These are phyloP conservation scores for Mixornis gularis DNA, from an alignment of 2,113 vertebrate genomes.

Conservation along the genomic window DNA sequence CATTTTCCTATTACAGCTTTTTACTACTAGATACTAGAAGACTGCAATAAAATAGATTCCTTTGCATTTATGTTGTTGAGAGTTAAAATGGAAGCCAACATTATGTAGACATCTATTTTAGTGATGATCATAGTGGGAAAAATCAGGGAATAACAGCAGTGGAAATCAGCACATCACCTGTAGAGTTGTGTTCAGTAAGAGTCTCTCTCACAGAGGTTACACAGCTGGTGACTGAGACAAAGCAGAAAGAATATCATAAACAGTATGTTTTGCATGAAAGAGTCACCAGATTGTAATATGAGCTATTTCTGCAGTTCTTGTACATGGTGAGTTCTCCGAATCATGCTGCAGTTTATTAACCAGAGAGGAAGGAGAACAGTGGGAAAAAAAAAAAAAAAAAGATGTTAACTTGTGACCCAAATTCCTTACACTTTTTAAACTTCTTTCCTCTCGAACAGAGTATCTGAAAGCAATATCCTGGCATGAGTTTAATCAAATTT, in stretches of 20 bases:
- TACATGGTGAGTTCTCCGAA: not conserved
- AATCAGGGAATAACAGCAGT: not conserved
- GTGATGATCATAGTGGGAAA: not conserved
- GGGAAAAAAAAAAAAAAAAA: not conserved
- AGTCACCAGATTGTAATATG: not conserved
- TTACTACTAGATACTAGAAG: not conserved
- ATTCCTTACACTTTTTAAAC: conserved; percentile 11
- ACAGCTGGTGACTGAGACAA: conserved; percentile 18
- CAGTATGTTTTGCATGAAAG: not conserved
- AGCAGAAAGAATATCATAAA: not conserved
- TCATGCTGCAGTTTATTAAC: not conserved
- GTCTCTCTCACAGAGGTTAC: not conserved
- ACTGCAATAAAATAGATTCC: not conserved
- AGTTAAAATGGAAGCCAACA: not conserved
- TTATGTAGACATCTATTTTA: not conserved
- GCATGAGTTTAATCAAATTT: conserved; percentile 54
- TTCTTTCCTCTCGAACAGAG: not conserved
- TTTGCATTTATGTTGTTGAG: not conserved
- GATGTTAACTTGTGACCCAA: not conserved
- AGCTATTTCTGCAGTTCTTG: not conserved
- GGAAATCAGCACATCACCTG: not conserved
- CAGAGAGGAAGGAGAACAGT: not conserved
- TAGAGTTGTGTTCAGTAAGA: not conserved
- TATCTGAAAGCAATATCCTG: conserved; percentile 48
- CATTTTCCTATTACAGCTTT: not conserved